Percentiles rank a stretch among this genome's conserved stretches.
Conservation (phyloP, 1,140 invertebrate genomes). For the Drosophila seguyi region DNA sequence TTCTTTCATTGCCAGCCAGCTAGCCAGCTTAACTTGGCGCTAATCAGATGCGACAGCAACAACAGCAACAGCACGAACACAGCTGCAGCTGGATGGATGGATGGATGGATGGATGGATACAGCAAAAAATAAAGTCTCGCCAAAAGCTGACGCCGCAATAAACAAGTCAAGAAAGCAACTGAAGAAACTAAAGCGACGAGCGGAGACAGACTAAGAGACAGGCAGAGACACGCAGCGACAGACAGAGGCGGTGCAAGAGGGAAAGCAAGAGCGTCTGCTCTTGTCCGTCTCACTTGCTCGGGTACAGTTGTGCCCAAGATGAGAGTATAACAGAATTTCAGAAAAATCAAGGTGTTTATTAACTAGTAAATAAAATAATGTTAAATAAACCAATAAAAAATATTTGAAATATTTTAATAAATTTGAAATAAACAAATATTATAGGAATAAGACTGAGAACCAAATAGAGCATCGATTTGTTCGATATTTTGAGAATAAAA, state of each 20-base stretch:
- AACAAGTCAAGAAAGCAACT: slow-evolving; percentile 52
- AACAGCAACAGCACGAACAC: slow-evolving; percentile 26
- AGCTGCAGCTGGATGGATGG: slow-evolving; percentile 15
- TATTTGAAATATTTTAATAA: too few species aligned
- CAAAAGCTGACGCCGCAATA: slow-evolving; percentile 71
- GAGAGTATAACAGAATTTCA: not conserved
- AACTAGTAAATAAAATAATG: not conserved
- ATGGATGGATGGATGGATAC: slow-evolving; percentile 11
- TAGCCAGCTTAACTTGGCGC: slow-evolving; percentile 24
- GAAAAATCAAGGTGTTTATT: not conserved
- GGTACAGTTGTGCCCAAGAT: slow-evolving; percentile 7
- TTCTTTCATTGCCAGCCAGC: slow-evolving; percentile 48
- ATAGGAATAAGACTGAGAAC: too few species aligned
- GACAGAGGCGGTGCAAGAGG: not conserved
- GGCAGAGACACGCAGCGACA: slow-evolving; percentile 4
- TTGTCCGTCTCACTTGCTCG: slow-evolving; percentile 1
- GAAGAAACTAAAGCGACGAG: slow-evolving; percentile 27
- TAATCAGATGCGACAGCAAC: slow-evolving; percentile 55
- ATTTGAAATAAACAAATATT: too few species aligned
- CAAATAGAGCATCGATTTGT: too few species aligned
- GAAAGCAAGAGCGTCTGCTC: slow-evolving; percentile 2
- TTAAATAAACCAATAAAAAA: too few species aligned
- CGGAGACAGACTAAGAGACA: slow-evolving; percentile 31
- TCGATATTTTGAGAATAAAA: too few species aligned
- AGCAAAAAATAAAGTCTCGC: slow-evolving; percentile 60